These are phyloP conservation scores for Stichodactyla mertensii DNA, from an alignment of 64 coral and sea anemone genomes.

Conservation along the genomic window DNA sequence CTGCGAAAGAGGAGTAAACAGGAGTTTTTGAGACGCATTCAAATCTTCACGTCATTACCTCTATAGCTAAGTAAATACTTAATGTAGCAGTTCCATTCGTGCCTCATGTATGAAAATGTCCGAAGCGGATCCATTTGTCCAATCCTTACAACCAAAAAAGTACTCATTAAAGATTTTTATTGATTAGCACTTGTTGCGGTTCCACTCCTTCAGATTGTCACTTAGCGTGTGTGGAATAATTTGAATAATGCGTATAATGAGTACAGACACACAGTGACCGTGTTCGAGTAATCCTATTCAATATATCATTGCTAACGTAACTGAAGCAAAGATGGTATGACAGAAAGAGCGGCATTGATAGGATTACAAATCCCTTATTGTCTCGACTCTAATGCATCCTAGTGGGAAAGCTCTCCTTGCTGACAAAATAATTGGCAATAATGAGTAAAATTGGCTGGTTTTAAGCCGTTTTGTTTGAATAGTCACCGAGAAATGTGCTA, in stretches of 20 bases:
- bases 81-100: background rate
- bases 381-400: slow-evolving; percentile 4
- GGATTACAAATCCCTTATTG: background rate
- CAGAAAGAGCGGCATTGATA: background rate
- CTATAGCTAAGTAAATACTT: background rate
- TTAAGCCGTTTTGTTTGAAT: background rate
- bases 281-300: background rate
- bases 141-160: background rate
- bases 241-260: background rate
- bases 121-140: background rate
- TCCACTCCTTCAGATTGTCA: background rate
- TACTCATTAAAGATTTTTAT: background rate
- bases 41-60: background rate
- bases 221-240: background rate
- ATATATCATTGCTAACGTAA: slow-evolving; percentile 11
- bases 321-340: background rate
- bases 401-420: background rate
- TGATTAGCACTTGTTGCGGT: background rate
- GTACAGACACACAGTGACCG: background rate
- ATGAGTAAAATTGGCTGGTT: background rate
- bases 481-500: background rate
- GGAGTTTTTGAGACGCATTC: background rate
- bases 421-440: slow-evolving; percentile 1
- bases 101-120: background rate
- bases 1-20: background rate